Percentiles rank a stretch among this genome's conserved stretches.
phyloP scores from a whole-genome alignment of 1,140 invertebrate genomes.

The Bombus fervidus region DNA sequence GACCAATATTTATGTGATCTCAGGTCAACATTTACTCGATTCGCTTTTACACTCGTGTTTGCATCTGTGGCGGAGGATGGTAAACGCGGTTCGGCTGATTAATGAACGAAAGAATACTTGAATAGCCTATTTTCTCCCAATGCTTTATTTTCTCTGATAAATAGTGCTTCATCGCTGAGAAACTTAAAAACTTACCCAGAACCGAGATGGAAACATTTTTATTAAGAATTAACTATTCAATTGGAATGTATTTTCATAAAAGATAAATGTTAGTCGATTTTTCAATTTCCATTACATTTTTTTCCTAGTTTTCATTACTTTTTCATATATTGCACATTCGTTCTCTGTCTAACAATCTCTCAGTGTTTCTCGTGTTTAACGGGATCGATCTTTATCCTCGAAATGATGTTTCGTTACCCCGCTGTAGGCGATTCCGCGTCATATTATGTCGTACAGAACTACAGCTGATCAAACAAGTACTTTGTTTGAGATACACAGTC shows the following conservation, averaged over 20 bases:
- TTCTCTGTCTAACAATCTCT: neutral
- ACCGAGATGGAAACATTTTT: neutral
- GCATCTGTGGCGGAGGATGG: too few species aligned
- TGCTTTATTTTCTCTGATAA: neutral
- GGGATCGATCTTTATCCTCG: conserved; percentile 9
- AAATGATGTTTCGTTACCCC: neutral
- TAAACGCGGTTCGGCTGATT: neutral
- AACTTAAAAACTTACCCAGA: neutral
- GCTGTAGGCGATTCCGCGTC: conserved; percentile 1
- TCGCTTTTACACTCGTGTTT: neutral
- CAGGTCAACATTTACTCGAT: neutral
- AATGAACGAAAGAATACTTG: neutral
- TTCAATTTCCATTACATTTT: neutral
- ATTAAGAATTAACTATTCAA: neutral
- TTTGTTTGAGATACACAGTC: conserved; percentile 17
- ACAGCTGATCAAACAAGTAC: conserved; percentile 37
- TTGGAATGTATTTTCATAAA: neutral
- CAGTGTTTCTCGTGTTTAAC: too few species aligned
- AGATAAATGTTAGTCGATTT: neutral
- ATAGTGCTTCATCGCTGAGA: neutral
- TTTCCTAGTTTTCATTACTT: too few species aligned
- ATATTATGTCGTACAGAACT: conserved; percentile 13
- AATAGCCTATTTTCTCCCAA: neutral
- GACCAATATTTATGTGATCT: conserved; percentile 22
- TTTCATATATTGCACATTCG: neutral